Evolutionary conservation across 2,113 vertebrate genomes (phyloP).

Genomic region (Erythrocercus mccallii): DNA sequence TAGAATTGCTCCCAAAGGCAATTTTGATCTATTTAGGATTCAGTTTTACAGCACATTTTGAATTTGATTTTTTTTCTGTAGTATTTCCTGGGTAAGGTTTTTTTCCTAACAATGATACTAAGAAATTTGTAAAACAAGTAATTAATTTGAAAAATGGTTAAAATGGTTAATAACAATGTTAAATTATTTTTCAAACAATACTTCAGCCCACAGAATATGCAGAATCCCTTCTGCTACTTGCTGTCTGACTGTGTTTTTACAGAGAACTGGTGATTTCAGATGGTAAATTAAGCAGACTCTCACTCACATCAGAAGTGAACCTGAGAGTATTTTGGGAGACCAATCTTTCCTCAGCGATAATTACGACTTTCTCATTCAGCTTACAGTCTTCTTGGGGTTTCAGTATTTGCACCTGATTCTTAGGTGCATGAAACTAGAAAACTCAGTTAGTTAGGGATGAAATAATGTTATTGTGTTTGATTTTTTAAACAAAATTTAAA

Average conservation of each 20-base stretch:
- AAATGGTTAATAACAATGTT: background rate
- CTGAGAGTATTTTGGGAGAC: background rate
- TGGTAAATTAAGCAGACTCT: background rate
- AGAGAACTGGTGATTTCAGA: background rate
- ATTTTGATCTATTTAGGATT: constrained; percentile 19
- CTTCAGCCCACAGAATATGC: background rate
- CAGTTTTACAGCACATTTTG: background rate
- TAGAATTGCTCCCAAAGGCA: constrained; percentile 19
- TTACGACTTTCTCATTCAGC: background rate
- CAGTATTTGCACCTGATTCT: background rate
- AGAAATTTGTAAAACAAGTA: background rate
- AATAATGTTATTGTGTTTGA: background rate
- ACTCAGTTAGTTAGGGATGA: background rate
- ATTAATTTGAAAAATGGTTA: background rate
- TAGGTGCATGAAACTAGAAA: background rate
- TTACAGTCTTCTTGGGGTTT: background rate
- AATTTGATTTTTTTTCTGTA: background rate
- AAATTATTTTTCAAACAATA: background rate
- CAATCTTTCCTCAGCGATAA: background rate
- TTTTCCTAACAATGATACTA: background rate
- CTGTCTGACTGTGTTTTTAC: background rate
- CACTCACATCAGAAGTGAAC: background rate
- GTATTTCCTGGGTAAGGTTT: background rate
- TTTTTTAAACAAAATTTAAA: background rate
- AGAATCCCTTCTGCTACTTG: background rate